Conservation (phyloP, 2,797 vertebrate species). For the Lindbergichthys nudifrons region DNA sequence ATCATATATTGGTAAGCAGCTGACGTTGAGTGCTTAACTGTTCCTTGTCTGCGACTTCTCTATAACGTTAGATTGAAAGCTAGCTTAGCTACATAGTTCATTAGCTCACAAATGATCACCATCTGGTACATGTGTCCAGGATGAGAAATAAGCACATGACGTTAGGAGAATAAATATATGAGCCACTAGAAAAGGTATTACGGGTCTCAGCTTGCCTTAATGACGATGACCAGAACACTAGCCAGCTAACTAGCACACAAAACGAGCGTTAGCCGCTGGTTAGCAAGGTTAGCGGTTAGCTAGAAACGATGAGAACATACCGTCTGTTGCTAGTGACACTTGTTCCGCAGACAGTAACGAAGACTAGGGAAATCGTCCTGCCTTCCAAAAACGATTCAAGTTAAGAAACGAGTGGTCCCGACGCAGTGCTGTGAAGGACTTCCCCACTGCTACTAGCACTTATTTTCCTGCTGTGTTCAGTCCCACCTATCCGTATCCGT, state of each 20-base stretch:
- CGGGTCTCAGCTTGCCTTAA: constrained; percentile 8
- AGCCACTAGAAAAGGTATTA: neutral
- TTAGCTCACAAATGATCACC: neutral
- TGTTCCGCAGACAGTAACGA: constrained; percentile 46
- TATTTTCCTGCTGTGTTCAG: constrained; percentile 53
- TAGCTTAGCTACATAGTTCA: constrained; percentile 26
- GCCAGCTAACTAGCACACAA: constrained; percentile 60
- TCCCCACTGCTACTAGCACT: constrained; percentile 42
- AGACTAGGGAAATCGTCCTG: constrained; percentile 8
- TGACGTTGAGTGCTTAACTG: neutral
- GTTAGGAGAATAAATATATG: neutral
- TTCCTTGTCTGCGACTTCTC: neutral
- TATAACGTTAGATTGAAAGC: constrained; percentile 8
- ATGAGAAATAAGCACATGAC: neutral
- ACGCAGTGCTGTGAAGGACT: constrained; percentile 35
- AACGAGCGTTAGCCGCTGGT: constrained; percentile 65
- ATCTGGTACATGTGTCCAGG: neutral
- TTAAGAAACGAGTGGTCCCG: neutral
- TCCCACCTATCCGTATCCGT: constrained; percentile 74
- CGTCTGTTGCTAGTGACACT: constrained; percentile 74
- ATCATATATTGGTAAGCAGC: neutral
- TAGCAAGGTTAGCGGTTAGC: constrained; percentile 76
- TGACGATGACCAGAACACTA: constrained; percentile 35
- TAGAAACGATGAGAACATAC: constrained; percentile 73
- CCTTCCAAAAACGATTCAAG: constrained; percentile 4